Conservation (phyloP, 2,888 invertebrate species). For the Dolichopus griseipennis region DNA sequence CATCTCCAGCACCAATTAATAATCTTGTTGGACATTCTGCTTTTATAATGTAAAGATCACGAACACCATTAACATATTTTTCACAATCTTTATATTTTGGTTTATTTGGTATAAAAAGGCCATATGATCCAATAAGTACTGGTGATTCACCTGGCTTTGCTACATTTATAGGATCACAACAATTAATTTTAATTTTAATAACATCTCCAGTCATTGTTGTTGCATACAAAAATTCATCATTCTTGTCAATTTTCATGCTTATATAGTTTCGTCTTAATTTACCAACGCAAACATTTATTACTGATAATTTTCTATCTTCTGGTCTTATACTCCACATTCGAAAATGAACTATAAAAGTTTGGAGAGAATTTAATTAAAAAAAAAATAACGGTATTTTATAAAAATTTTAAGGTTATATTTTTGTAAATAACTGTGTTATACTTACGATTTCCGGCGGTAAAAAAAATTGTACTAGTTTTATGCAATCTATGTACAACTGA, state of each 20-base stretch:
- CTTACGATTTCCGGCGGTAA: slow-evolving; percentile 64
- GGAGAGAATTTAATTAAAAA: slow-evolving; percentile 10
- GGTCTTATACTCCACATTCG: slow-evolving; percentile 67
- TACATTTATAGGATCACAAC: slow-evolving; percentile 40
- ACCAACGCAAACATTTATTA: slow-evolving; percentile 66
- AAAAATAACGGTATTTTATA: neutral
- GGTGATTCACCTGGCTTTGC: slow-evolving; percentile 32
- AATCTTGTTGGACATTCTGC: slow-evolving; percentile 46
- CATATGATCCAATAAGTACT: slow-evolving; percentile 48
- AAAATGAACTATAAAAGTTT: slow-evolving; percentile 47
- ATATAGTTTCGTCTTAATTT: slow-evolving; percentile 68
- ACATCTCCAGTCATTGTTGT: slow-evolving; percentile 72
- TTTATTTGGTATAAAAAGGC: slow-evolving; percentile 38
- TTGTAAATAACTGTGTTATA: neutral
- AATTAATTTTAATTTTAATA: slow-evolving; percentile 44
- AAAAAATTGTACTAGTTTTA: slow-evolving; percentile 55
- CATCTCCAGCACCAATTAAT: slow-evolving; percentile 78
- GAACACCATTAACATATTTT: slow-evolving; percentile 46
- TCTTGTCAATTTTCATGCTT: slow-evolving; percentile 59
- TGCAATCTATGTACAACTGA: slow-evolving; percentile 49
- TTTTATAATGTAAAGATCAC: slow-evolving; percentile 53
- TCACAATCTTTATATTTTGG: slow-evolving; percentile 40
- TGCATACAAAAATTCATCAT: slow-evolving; percentile 68
- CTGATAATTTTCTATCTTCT: slow-evolving; percentile 58
- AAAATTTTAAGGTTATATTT: neutral